Evolutionary conservation across 2,113 vertebrate genomes (phyloP), one percentile per base, ranked within the genome.

Genomic region (Ivindomyrus marchei): DNA sequence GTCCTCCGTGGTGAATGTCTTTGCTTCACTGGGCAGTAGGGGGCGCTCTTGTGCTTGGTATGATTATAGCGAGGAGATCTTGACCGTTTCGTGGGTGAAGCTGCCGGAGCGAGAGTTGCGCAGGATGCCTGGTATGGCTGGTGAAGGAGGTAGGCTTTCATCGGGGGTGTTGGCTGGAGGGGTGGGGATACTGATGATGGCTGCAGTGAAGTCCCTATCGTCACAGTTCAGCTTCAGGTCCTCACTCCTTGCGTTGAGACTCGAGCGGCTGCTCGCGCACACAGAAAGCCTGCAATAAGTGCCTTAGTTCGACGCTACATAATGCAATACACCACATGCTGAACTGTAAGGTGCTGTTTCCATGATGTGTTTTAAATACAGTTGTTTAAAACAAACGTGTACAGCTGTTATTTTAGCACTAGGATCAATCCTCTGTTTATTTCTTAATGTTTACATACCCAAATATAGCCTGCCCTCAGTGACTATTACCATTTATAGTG

Each of bases 111-210:
- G 94, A 91, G 97, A 97, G 93, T 97, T 97, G 94, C 96, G 96
- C 90, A 98, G 93, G 90, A 96, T 95, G 85, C 95, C 95, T 0
- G 92, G 95, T 42, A 92, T 93, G 90, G 94, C 94, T 1, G 97
- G 97, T 0, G 97, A 97, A 0, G 96, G 95, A 1, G 95, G 96
- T 17, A 95, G 96, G 93, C 96, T 97, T 90, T 98, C 97, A 4
- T 97, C 97, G 0, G 97, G 97, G 0, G 96, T 97, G 95, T 98
- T 98, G 93, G 96, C 96, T 0, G 97, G 97, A 10, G 97, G 97
- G 0, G 97, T 98, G 7, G 97, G 97, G 92, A 97, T 98, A 94
- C 97, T 97, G 94, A 98, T 97, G 91, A 98, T 97, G 93, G 97
- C 97, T 0, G 97, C 97, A 2, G 96, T 96, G 91, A 96, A 97